Percentiles rank a stretch among this genome's conserved stretches.
Conservation (phyloP, 2,888 invertebrate genomes). For the Eristalinus sepulchralis region DNA sequence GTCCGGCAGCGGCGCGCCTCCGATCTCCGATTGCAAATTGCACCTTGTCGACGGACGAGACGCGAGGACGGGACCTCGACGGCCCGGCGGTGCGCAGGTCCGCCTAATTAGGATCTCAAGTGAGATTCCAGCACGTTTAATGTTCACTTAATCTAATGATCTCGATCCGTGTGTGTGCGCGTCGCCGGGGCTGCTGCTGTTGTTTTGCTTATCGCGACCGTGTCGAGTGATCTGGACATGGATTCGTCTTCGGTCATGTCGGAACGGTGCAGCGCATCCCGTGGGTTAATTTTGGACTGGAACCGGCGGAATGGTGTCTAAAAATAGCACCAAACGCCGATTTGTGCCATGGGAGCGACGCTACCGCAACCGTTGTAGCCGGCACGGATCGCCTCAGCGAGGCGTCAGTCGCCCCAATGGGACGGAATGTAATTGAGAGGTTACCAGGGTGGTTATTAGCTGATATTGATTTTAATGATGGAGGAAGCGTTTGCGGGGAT, state of each 20-base stretch:
- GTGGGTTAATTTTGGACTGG: constrained; percentile 32
- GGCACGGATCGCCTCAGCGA: constrained; percentile 10
- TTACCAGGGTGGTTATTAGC: constrained; percentile 67
- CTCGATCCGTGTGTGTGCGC: constrained; percentile 38
- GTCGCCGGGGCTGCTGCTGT: neutral
- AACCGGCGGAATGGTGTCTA: constrained; percentile 30
- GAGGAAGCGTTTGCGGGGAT: constrained; percentile 50
- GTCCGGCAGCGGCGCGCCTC: neutral
- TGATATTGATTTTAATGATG: constrained; percentile 68
- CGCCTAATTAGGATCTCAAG: constrained; percentile 68
- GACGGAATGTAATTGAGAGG: constrained; percentile 57
- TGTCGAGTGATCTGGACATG: neutral
- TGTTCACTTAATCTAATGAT: constrained; percentile 71
- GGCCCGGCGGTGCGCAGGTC: constrained; percentile 14
- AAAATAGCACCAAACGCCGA: constrained; percentile 53
- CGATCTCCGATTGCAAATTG: constrained; percentile 66
- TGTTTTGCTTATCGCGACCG: constrained; percentile 17
- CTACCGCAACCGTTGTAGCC: neutral
- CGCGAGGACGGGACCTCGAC: constrained; percentile 35
- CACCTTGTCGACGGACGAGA: constrained; percentile 60
- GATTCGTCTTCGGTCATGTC: neutral
- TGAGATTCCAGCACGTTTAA: constrained; percentile 70
- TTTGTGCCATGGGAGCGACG: constrained; percentile 32
- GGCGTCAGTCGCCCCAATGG: constrained; percentile 37
- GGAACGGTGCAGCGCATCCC: neutral